Conservation (phyloP, 2,888 invertebrate genomes). For the Dasysyrphus tricinctus region DNA sequence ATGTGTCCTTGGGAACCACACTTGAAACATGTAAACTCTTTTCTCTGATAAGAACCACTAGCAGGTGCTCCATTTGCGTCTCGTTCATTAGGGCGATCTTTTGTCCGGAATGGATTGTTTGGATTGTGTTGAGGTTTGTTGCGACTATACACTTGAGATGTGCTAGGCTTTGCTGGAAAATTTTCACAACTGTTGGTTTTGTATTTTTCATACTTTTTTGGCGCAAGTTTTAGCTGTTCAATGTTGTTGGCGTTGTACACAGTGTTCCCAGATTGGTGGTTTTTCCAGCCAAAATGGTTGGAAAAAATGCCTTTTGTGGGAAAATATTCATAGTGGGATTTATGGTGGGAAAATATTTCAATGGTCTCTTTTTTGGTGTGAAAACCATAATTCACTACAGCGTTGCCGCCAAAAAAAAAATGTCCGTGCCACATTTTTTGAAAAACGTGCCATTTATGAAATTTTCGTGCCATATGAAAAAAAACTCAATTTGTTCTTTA, state of each 20-base stretch:
- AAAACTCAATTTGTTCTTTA: no score
- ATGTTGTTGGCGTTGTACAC: constrained; percentile 31
- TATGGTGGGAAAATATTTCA: no score
- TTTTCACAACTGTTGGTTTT: constrained; percentile 38
- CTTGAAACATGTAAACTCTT: constrained; percentile 47
- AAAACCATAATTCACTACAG: no score
- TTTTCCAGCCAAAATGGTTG: no score
- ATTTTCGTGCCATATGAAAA: no score
- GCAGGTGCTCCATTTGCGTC: constrained; percentile 25
- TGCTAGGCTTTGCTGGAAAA: constrained; percentile 20
- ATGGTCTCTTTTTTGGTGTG: no score
- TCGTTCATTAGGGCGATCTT: constrained; percentile 20
- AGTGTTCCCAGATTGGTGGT: constrained; percentile 7
- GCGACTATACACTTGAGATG: constrained; percentile 30
- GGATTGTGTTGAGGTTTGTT: neutral
- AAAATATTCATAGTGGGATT: no score
- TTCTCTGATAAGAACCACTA: constrained; percentile 7
- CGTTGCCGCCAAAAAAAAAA: no score
- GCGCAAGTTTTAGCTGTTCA: constrained; percentile 28
- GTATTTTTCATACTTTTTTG: constrained; percentile 37
- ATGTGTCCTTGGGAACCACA: constrained; percentile 50
- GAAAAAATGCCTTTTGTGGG: no score
- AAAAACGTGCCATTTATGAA: no score
- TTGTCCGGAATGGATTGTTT: constrained; percentile 3
- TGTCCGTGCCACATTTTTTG: neutral